Conservation (phyloP, 1,140 invertebrate species). For the Heliconius congener region DNA sequence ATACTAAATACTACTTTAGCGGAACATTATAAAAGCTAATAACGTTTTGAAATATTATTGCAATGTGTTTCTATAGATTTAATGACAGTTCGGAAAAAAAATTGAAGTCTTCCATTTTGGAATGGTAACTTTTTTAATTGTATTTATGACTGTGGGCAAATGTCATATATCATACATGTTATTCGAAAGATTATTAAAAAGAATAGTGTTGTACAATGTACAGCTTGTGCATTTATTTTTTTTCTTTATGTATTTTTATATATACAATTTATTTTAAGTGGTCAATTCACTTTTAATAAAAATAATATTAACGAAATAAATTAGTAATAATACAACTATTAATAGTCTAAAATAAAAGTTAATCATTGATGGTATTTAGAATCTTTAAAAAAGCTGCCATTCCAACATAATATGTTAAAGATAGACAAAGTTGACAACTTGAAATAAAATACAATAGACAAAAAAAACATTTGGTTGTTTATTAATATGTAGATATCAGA, state of each 20-base stretch:
- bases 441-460: background rate
- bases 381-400: constrained; percentile 2
- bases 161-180: background rate
- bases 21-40: constrained; percentile 73
- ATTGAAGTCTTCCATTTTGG: constrained; percentile 6
- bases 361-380: background rate
- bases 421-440: constrained; percentile 1
- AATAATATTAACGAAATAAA: background rate
- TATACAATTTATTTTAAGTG: constrained; percentile 1
- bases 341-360: background rate
- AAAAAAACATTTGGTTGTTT: background rate
- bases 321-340: background rate
- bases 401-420: background rate
- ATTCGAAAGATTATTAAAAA: background rate
- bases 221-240: constrained; percentile 6
- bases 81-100: constrained; percentile 24
- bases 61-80: constrained; percentile 42
- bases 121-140: constrained; percentile 10
- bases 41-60: constrained; percentile 64
- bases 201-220: constrained; percentile 4
- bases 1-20: constrained; percentile 62
- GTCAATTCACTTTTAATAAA: background rate
- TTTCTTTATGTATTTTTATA: background rate
- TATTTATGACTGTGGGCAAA: background rate
- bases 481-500: background rate